Percentiles rank a stretch among this genome's conserved stretches.
These are phyloP conservation scores for Pangasius krempfi DNA, from an alignment of 2,797 vertebrate species.

Conservation along the genomic window DNA sequence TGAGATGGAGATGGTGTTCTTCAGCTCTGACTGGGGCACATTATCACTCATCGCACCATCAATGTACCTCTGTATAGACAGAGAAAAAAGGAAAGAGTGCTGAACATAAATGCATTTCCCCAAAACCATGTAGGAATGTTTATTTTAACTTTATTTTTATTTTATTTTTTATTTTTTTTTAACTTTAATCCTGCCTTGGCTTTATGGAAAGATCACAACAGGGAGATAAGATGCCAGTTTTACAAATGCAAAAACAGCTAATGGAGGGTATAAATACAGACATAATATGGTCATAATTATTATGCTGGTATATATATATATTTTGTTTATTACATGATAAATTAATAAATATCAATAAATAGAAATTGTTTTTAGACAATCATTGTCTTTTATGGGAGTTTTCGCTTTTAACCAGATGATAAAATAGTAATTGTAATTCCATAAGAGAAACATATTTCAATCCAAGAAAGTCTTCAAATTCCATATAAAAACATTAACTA, in stretches of 20 bases:
- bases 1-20: slow-evolving; percentile 88
- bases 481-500: not conserved
- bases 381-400: too few relatives aligned
- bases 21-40: slow-evolving; percentile 79
- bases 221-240: not conserved
- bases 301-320: not conserved
- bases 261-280: not conserved
- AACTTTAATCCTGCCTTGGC: not conserved
- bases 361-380: not conserved
- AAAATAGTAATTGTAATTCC: not conserved
- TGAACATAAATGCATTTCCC: not conserved
- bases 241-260: not conserved
- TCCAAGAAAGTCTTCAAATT: not conserved
- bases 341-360: not conserved
- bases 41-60: slow-evolving; percentile 88
- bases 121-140: not conserved
- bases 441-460: not conserved
- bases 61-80: slow-evolving; percentile 80
- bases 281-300: not conserved
- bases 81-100: not conserved
- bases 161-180: too few relatives aligned
- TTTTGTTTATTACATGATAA: not conserved
- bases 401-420: not conserved
- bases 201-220: not conserved
- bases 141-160: not conserved